phyloP scores from a whole-genome alignment of 2,113 vertebrate genomes.

The Triplophysa dalaica region DNA sequence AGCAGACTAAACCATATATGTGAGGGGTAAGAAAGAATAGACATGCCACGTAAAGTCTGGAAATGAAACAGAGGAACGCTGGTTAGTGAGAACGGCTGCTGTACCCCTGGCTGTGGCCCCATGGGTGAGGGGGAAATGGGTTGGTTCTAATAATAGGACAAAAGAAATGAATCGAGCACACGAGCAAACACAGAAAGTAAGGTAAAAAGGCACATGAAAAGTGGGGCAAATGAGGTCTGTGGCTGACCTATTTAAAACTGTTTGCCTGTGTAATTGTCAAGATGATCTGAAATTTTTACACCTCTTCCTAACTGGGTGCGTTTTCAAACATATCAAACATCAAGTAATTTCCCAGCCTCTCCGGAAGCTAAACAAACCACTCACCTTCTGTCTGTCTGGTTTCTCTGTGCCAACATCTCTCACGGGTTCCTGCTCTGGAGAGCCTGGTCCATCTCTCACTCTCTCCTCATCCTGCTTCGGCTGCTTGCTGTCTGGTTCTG shows the following conservation, averaged over 20 bases:
- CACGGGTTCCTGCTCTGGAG: conserved; percentile 84
- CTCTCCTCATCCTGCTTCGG: conserved; percentile 58
- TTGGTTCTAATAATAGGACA: conserved; percentile 32
- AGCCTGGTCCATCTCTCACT: conserved; percentile 61
- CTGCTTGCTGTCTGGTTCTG: conserved; percentile 51
- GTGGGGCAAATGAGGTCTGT: conserved; percentile 10
- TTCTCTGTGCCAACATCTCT: conserved; percentile 81
- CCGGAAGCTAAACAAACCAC: neutral
- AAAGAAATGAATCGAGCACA: conserved; percentile 13
- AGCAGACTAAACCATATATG: neutral
- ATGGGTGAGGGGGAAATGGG: neutral
- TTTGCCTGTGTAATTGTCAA: neutral
- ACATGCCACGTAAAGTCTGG: conserved; percentile 6
- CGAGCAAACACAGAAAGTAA: conserved; percentile 12
- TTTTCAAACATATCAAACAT: neutral
- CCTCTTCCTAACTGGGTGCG: neutral
- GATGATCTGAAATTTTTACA: neutral
- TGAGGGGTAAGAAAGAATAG: neutral
- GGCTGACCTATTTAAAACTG: conserved; percentile 30
- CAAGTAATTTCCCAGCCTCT: neutral
- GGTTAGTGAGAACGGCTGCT: conserved; percentile 2
- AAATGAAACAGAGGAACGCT: neutral
- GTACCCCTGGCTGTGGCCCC: conserved; percentile 20
- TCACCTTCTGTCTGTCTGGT: conserved; percentile 71
- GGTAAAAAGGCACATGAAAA: conserved; percentile 7